Base-by-base conservation (phyloP, 2,888 invertebrate genomes). In the Athrips mouffetella region DNA sequence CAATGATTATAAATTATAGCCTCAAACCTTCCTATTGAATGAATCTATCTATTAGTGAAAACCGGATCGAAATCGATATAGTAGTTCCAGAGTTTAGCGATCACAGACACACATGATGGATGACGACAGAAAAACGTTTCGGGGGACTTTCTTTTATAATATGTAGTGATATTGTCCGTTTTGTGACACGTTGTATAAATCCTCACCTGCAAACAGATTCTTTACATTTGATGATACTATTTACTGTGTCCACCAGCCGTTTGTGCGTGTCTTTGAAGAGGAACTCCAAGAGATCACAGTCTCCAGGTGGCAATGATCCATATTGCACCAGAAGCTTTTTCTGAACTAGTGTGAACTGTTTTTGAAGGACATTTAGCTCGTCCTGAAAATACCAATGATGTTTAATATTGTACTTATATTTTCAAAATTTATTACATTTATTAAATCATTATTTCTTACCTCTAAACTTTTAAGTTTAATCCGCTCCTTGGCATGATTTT, bases 271-370 rank as follows among this genome's bases (percentile, higher is more conserved):
- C 93, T 51, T 91, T 91, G 65, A 95, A 87, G 4, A 96, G 80
- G 41, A 91, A 91, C 70, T 94, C 93, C 44, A 96, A 77, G 49
- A 92, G 91, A 37, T 91, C 90, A 52, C 96, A 88, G 33, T 94
- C 92, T 1, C 92, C 90, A 0, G 94, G 94, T 45, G 93, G 95
- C 67, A 94, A 91, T 50, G 96, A 94, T 58, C 94, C 94, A 67
- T 94, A 93, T 67, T 94, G 92, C 1, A 93, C 91, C 52, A 96
- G 83, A 29, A 96, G 82, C 53, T 92, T 88, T 68, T 93, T 92
- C 76, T 96, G 94, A 27, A 96, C 91, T 49, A 93, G 86, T 39
- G 94, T 90, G 72, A 94, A 94, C 73, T 96, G 96, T 23, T 91
- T 89, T 56, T 94, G 92, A 35, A 92, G 80, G 47, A 91, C 77